Evolutionary conservation across 2,113 vertebrate genomes (phyloP).

Genomic region (Stegastes partitus): DNA sequence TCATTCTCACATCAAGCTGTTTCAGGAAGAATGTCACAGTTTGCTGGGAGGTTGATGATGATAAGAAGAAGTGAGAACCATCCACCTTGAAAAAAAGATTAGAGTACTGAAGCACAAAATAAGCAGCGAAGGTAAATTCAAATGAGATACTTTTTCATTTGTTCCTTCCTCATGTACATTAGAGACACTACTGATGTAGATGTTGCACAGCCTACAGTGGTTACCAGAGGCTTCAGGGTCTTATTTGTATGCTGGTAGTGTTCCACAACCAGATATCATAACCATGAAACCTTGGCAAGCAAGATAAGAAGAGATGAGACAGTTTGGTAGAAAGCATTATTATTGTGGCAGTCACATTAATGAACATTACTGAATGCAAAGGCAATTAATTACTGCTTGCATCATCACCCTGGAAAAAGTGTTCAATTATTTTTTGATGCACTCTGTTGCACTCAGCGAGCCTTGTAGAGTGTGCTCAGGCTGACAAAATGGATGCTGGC

Average conservation of each 20-base stretch:
- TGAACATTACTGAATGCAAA: slow-evolving; percentile 72
- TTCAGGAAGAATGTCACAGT: slow-evolving; percentile 19
- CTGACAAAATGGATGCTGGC: slow-evolving; percentile 78
- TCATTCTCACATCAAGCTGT: slow-evolving; percentile 28
- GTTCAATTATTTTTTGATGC: slow-evolving; percentile 80
- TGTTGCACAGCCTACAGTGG: neutral
- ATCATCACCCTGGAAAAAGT: slow-evolving; percentile 79
- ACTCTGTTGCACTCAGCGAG: slow-evolving; percentile 72
- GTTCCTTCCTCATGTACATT: neutral
- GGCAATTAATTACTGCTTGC: slow-evolving; percentile 79
- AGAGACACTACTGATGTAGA: neutral
- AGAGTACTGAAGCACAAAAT: slow-evolving; percentile 19
- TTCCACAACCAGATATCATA: slow-evolving; percentile 40
- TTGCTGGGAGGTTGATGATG: slow-evolving; percentile 19
- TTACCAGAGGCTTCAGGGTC: neutral
- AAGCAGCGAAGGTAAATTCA: slow-evolving; percentile 13
- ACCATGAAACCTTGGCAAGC: slow-evolving; percentile 38
- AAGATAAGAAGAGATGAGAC: slow-evolving; percentile 58
- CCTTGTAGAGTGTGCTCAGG: slow-evolving; percentile 67
- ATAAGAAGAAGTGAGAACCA: slow-evolving; percentile 9
- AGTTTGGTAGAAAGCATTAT: slow-evolving; percentile 66
- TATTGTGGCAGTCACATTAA: slow-evolving; percentile 73
- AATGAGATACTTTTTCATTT: neutral
- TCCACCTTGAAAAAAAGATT: neutral
- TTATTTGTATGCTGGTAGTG: slow-evolving; percentile 23